Evolutionary conservation across 2,888 invertebrate genomes (phyloP), one percentile per base, ranked within the genome.

Genomic region (Chrysomela aeneicollis): DNA sequence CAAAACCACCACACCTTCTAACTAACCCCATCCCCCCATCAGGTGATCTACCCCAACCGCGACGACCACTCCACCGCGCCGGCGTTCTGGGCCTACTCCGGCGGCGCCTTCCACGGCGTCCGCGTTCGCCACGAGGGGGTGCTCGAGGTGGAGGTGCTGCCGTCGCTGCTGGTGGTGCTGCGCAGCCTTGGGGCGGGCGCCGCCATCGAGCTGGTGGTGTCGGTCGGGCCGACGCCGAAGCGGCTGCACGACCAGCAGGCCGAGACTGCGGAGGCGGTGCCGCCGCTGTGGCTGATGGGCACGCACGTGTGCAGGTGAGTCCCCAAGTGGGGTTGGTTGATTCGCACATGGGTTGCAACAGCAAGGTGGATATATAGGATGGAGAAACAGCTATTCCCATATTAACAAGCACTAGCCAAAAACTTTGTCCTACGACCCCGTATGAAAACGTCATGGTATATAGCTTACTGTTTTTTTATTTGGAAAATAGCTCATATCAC

Each of bases 31-130:
- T n/a, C n/a, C n/a, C n/a, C n/a, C n/a, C n/a, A n/a, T n/a, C n/a
- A 77, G 73, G 77, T 82, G 4, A 76, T 88, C 61, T 87, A 88
- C 66, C 86, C 80, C 50, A 83, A 86, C 61, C 77, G 78, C 37
- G 77, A 78, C 1, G 85, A 85, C 50, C 78, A 84, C n/a, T 83
- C 78, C 70, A 81, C 84, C 0, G 71, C 85, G 37, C 87, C 88
- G 0, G 75, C 85, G 37, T 85, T 88, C 74, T 85, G 85, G 79
- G 86, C 86, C 0, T 83, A 85, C 74, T 73, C 78, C 0, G 84
- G 86, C 60, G 84, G 83, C 0, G 80, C 82, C 0, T 88, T 86
- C 71, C 87, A 89, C 73, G 89, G 88, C 0, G 73, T 88, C 9
- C 72, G 86, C 12, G 79, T 89, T 9, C 85, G 86, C 32, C 82